Base-by-base conservation (phyloP, 1,140 invertebrate species). In the Colletes latitarsis region DNA sequence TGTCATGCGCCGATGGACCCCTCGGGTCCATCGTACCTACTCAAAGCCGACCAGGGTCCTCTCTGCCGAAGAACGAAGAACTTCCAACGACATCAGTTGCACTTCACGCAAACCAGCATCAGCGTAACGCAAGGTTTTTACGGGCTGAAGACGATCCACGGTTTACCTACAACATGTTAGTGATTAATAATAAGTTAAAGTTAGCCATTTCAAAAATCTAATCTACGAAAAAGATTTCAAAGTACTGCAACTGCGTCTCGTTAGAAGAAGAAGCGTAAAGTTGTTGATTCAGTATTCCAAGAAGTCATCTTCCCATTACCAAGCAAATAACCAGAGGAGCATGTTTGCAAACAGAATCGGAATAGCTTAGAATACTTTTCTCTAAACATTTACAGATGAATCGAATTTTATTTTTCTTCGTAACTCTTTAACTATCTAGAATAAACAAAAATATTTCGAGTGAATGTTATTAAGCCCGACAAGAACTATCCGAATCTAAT, bases 81-180 rank as follows among this genome's bases (percentile, higher is more conserved):
- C 81, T 92, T 96, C 76, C 95, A 96, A 81, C 94, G 95, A 84
- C 94, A 95, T 71, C 92, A 92, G 63, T 62, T 93, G 10, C 91
- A 93, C 30, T 87, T 93, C 55, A 91, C 90, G 9, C 90, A 91
- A 64, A 92, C 90, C 8, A 91, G 89, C 21, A 92, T 92, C 53
- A 92, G 90, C 69, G 91, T 92, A 1, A 92, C 89, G 0, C 91
- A 92, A 67, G 90, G 90, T 78, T 90, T 92, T 66, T 89, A 89
- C 15, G 90, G 89, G 39, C 55, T 92, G 5, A 89, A 90, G 68
- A 12, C 85, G 4, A 64, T 86, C 3, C 88, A 82, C 19, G 82
- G 78, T 70, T 80, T 90, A 80, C 72, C 88, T 76, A 82, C 80
- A 84, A 43, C 78, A 62, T 81, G 75, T 82, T 49, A 80, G 85